Evolutionary conservation across 2,113 vertebrate species (phyloP), one percentile per base, ranked within the genome.

Genomic region (Albula glossodonta): DNA sequence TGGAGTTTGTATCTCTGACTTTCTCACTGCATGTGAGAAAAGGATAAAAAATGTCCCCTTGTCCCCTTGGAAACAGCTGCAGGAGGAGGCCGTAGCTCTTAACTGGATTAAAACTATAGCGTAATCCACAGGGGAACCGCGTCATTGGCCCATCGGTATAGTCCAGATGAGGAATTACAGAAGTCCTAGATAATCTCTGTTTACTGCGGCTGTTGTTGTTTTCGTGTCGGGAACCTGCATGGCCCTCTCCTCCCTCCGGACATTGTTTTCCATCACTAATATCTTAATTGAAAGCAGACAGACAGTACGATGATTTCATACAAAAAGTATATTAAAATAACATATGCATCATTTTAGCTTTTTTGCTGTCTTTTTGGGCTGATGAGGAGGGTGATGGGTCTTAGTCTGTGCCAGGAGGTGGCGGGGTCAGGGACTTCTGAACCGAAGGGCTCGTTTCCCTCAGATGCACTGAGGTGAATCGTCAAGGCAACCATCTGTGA

Each of bases 71-170:
- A 92, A 93, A 90, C 93, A 92, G 92, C 94, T 92, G 93, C 92
- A 92, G 91, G 93, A 93, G 91, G 92, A 91, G 53, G 93, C 93
- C 93, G 93, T 90, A 92, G 94, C 93, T 91, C 94, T 56, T n/a
- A 94, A 95, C 92, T 95, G 93, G 93, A 95, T 94, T 95, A 95
- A 93, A 93, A 93, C 88, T 92, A 89, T 92, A 90, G 91, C 91
- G 90, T 93, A 92, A 93, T 94, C 93, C 91, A 91, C 87, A 85
- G 88, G 89, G 92, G 91, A 91, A 90, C 89, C 89, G 91, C 91
- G 90, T 85, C 91, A 89, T 89, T 90, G 91, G 93, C 91, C 93
- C 93, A 87, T 83, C 92, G 92, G 93, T 94, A 91, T 89, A 92
- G 93, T 94, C 94, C 93, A 93, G 92, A 94, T 92, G 91, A 93